Percentiles rank a stretch among this genome's conserved stretches.
phyloP scores from a whole-genome alignment of 2,888 invertebrate genomes.

The Rhimphoctona megacephalus region DNA sequence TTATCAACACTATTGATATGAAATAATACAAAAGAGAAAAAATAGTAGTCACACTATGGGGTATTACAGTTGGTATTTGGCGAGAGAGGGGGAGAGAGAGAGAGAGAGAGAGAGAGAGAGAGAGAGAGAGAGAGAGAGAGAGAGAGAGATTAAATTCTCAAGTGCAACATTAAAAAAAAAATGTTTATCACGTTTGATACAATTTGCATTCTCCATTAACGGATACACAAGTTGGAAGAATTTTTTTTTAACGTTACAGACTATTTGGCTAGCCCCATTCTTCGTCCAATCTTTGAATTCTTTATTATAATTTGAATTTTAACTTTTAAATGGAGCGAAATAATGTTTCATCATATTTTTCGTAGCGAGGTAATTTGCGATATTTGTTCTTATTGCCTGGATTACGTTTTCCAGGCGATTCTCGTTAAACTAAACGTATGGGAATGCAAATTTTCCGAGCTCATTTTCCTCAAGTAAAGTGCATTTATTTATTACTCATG shows the following conservation, averaged over 20 bases:
- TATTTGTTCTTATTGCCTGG: neutral
- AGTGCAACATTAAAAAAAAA: neutral
- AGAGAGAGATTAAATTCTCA: neutral
- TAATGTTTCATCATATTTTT: neutral
- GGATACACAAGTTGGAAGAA: too few species aligned
- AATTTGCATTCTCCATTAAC: neutral
- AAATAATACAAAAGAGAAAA: neutral
- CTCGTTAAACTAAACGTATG: neutral
- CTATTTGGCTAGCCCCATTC: too few species aligned
- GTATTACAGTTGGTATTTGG: neutral
- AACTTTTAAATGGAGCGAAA: neutral
- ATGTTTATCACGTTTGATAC: neutral
- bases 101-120: too few species aligned
- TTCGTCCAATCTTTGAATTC: too few species aligned
- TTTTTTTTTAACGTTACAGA: too few species aligned
- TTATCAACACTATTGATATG: constrained; percentile 1
- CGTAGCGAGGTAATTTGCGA: neutral
- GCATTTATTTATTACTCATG: constrained; percentile 15
- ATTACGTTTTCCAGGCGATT: neutral
- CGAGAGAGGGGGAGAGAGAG: neutral
- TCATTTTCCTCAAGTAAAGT: neutral
- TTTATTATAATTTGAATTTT: neutral
- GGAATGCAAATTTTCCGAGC: neutral
- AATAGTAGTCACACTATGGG: neutral
- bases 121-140: too few species aligned